Evolutionary conservation across 2,888 invertebrate genomes (phyloP).

Genomic region (Mesochorus sp.): DNA sequence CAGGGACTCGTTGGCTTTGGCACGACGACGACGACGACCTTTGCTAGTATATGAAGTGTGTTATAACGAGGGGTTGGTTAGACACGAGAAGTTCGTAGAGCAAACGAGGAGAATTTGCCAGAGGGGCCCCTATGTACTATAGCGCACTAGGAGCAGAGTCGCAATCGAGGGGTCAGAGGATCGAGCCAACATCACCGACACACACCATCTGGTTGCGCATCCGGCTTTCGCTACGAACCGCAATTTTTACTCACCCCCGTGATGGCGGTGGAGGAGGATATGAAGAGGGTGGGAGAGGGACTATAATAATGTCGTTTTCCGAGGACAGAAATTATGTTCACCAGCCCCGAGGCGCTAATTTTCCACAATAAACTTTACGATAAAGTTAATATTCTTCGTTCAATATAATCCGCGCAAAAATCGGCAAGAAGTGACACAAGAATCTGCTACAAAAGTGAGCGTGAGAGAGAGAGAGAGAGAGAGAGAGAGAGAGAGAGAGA

Average conservation of each 20-base stretch:
- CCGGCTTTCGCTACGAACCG: constrained; percentile 45
- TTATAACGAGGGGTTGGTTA: constrained; percentile 61
- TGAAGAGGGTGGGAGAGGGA: not conserved
- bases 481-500: not conserved
- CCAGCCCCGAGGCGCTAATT: constrained; percentile 28
- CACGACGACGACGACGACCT: constrained; percentile 45
- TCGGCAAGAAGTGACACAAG: not conserved
- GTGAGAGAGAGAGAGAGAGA: not conserved
- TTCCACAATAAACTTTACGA: constrained; percentile 32
- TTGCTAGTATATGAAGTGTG: constrained; percentile 41
- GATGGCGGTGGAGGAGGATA: not conserved
- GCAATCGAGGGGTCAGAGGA: constrained; percentile 47
- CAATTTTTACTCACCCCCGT: constrained; percentile 41
- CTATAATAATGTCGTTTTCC: constrained; percentile 40
- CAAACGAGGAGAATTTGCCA: constrained; percentile 54
- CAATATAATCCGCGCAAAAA: constrained; percentile 23
- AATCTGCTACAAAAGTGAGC: not conserved
- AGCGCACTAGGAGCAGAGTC: constrained; percentile 13
- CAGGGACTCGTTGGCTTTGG: constrained; percentile 41
- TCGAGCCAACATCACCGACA: constrained; percentile 19
- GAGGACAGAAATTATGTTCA: constrained; percentile 30
- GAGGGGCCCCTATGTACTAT: constrained; percentile 34
- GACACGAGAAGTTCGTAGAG: constrained; percentile 52
- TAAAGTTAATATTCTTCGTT: constrained; percentile 6
- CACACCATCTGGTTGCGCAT: constrained; percentile 59